Evolutionary conservation across 1,140 invertebrate species (phyloP).

Genomic region (Theocolax elegans): DNA sequence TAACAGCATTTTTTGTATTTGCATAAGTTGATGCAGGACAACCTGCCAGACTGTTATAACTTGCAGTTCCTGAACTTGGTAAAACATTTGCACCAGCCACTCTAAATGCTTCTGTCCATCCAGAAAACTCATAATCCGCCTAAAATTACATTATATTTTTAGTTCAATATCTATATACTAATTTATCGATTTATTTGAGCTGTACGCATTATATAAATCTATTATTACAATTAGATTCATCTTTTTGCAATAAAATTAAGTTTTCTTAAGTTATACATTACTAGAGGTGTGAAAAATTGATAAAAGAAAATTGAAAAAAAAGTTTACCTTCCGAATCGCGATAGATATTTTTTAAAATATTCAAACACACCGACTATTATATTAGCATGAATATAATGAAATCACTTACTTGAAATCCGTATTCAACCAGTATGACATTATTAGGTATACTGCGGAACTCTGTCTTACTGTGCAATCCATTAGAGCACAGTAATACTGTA

Average conservation of each 20-base stretch:
- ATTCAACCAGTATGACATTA: slow-evolving; percentile 74
- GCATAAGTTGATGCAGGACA: slow-evolving; percentile 75
- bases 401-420: slow-evolving; percentile 77
- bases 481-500: slow-evolving; percentile 72
- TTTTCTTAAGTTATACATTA: too few species aligned
- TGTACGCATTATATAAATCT: too few species aligned
- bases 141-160: slow-evolving; percentile 59
- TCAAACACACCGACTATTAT: too few species aligned
- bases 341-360: neutral
- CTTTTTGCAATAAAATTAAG: too few species aligned
- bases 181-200: too few species aligned
- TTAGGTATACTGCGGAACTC: slow-evolving; percentile 68
- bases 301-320: slow-evolving; percentile 6
- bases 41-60: slow-evolving; percentile 76
- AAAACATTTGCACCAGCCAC: slow-evolving; percentile 70
- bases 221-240: too few species aligned
- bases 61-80: slow-evolving; percentile 75
- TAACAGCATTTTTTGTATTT: slow-evolving; percentile 72
- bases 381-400: too few species aligned
- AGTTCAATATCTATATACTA: slow-evolving; percentile 18
- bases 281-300: slow-evolving; percentile 13
- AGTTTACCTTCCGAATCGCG: too few species aligned
- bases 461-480: slow-evolving; percentile 65
- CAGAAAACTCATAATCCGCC: slow-evolving; percentile 76
- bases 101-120: slow-evolving; percentile 69